Conservation (phyloP, 2,797 vertebrate genomes). For the Ctenosaura bakeri region DNA sequence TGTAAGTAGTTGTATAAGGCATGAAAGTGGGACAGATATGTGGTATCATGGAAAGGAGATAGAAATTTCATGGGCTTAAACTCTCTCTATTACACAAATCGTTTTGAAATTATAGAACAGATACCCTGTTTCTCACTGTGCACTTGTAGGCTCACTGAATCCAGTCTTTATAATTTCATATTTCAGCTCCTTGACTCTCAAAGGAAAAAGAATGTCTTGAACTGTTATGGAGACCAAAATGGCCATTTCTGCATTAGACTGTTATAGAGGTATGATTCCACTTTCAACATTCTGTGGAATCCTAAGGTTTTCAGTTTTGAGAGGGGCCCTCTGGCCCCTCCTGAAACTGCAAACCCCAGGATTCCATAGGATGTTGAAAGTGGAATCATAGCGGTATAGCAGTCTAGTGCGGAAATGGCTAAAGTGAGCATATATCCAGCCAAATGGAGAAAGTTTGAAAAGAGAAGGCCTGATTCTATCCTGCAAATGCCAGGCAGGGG, state of each 20-base stretch:
- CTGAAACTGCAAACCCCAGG: no score
- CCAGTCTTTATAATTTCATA: not conserved
- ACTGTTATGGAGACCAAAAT: not conserved
- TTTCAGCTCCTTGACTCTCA: not conserved
- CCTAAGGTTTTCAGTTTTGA: no score
- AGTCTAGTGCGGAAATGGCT: no score
- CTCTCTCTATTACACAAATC: no score
- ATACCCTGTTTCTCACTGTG: no score
- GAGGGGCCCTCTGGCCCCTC: no score
- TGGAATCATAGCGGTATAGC: no score
- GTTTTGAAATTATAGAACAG: not conserved
- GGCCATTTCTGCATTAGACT: no score
- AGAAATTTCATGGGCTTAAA: not conserved
- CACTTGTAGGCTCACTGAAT: not conserved
- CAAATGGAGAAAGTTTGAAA: not conserved
- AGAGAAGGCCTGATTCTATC: not conserved
- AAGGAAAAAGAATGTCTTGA: not conserved
- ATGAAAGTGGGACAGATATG: no score
- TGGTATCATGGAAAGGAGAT: not conserved
- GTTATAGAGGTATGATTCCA: no score
- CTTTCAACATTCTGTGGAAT: no score
- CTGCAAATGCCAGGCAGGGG: not conserved
- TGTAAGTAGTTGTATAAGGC: not conserved
- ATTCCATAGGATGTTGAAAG: no score
- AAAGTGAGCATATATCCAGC: not conserved